A percentile compares a stretch with the other conserved stretches of the same genome.
Conservation (phyloP, 92 coral and sea anemone genomes). For the Pocillopora grandis region DNA sequence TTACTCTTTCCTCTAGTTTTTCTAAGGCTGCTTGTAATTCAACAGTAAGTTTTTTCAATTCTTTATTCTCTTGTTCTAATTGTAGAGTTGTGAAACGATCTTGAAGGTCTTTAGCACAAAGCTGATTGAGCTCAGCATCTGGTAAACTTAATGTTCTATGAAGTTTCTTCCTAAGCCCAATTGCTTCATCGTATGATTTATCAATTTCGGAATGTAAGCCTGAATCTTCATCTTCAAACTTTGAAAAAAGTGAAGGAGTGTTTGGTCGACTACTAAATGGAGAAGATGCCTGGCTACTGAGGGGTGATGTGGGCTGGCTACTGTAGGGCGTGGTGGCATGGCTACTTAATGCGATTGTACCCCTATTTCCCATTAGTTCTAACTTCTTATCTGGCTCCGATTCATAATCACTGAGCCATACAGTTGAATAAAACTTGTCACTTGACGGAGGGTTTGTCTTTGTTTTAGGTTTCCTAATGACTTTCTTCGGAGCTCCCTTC, state of each 20-base stretch:
- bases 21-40: conserved; percentile 93
- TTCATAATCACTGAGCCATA: conserved; percentile 99
- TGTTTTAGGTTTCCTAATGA: conserved; percentile 82
- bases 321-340: conserved; percentile 88
- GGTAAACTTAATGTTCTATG: conserved; percentile 95
- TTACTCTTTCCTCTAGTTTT: conserved; percentile 87
- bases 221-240: conserved; percentile 85
- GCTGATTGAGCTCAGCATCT: conserved; percentile 85
- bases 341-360: conserved; percentile 84
- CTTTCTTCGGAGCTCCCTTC: conserved; percentile 82
- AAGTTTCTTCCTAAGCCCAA: conserved; percentile 79
- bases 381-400: conserved; percentile 90
- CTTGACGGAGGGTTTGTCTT: conserved; percentile 72
- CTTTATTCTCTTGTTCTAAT: conserved; percentile 94
- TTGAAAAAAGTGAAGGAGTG: conserved; percentile 81
- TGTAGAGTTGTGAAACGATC: conserved; percentile 92
- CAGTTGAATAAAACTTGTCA: conserved; percentile 99
- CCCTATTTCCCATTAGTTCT: conserved; percentile 76
- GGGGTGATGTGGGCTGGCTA: conserved; percentile 87
- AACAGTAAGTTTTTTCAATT: conserved; percentile 79
- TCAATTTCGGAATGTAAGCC: conserved; percentile 92
- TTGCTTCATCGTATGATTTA: conserved; percentile 73
- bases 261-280: conserved; percentile 85
- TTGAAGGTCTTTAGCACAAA: conserved; percentile 81
- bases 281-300: conserved; percentile 81